A percentile compares a stretch with the other conserved stretches of the same genome.
These are phyloP conservation scores for Saguinus imperator DNA, from an alignment of 2,113 vertebrate species.

Conservation along the genomic window DNA sequence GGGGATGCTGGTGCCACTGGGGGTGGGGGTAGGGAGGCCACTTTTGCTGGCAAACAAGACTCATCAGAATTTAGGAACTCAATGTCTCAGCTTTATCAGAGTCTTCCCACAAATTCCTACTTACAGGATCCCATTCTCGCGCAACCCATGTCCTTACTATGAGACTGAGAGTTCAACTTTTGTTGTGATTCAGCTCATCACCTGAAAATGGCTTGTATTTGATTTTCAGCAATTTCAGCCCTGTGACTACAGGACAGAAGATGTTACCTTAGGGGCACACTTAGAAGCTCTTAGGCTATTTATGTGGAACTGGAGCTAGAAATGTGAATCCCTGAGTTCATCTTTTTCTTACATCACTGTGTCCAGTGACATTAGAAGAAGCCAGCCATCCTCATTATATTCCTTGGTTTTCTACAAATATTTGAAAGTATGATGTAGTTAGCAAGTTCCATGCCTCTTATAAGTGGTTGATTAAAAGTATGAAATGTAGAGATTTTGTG, in stretches of 20 bases:
- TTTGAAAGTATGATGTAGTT: neutral
- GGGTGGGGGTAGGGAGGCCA: neutral
- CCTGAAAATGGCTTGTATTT: neutral
- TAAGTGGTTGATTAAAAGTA: neutral
- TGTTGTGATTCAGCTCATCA: neutral
- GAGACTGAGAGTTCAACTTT: neutral
- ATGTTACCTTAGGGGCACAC: neutral
- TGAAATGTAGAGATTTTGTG: neutral
- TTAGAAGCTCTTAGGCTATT: neutral
- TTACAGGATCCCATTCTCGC: neutral
- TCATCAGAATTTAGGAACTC: neutral
- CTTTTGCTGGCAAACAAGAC: neutral
- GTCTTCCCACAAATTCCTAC: neutral
- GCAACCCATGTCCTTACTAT: neutral
- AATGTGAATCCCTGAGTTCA: neutral
- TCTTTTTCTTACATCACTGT: neutral
- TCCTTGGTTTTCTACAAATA: neutral
- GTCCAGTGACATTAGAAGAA: neutral
- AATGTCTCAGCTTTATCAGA: neutral
- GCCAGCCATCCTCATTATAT: neutral
- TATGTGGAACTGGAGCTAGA: neutral
- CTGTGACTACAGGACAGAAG: neutral
- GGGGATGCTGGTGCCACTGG: neutral
- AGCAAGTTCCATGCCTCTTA: neutral
- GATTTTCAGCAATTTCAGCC: neutral